Percentiles rank a stretch among this genome's conserved stretches.
Evolutionary conservation across 2,888 invertebrate species (phyloP).

Genomic region (Lottia gigantea): DNA sequence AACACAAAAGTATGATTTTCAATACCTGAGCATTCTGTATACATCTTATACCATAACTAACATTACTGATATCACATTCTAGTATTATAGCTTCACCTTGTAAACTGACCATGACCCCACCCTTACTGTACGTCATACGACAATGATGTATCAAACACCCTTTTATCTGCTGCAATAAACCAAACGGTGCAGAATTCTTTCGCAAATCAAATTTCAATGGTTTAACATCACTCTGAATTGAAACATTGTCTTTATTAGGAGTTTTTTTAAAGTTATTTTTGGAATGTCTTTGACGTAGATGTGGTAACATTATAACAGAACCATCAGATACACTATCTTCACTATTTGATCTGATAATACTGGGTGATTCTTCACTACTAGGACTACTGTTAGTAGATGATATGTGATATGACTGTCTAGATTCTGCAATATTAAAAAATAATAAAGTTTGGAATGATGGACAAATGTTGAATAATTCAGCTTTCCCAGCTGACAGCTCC

Average conservation of each 20-base stretch:
- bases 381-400: constrained; percentile 11
- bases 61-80: constrained; percentile 55
- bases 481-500: too few species aligned
- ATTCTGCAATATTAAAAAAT: constrained; percentile 1
- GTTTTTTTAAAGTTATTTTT: background rate
- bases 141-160: constrained; percentile 58
- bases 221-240: background rate
- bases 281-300: constrained; percentile 43
- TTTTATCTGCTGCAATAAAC: constrained; percentile 41
- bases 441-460: too few species aligned
- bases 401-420: background rate
- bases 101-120: constrained; percentile 53
- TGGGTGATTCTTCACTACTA: constrained; percentile 31
- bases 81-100: constrained; percentile 56
- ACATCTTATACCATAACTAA: constrained; percentile 62
- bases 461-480: too few species aligned
- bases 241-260: background rate
- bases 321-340: constrained; percentile 49
- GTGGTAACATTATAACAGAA: constrained; percentile 56
- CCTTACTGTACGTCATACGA: constrained; percentile 56
- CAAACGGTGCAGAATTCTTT: constrained; percentile 36
- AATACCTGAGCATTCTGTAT: constrained; percentile 60
- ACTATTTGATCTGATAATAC: constrained; percentile 36
- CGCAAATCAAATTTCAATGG: background rate
- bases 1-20: background rate